Conservation (phyloP, 2,797 vertebrate species). For the Trichosurus vulpecula region DNA sequence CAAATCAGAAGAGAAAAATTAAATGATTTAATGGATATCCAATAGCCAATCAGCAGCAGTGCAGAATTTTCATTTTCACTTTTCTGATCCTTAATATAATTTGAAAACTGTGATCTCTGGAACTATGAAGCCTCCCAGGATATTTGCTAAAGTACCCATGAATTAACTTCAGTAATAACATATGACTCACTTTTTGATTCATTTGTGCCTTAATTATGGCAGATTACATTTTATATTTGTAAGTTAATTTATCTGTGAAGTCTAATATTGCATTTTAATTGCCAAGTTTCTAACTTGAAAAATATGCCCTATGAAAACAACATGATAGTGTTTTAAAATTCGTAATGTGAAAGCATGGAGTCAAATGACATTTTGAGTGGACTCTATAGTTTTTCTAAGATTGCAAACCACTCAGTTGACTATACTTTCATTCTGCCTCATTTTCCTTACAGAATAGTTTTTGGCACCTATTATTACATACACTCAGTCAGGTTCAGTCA, state of each 20-base stretch:
- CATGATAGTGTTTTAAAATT: background rate
- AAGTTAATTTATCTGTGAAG: slow-evolving; percentile 10
- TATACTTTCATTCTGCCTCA: background rate
- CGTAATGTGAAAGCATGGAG: background rate
- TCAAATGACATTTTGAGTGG: background rate
- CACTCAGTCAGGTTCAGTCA: background rate
- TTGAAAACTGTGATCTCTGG: slow-evolving; percentile 19
- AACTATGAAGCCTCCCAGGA: background rate
- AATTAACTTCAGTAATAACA: slow-evolving; percentile 21
- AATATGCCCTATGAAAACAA: slow-evolving; percentile 21
- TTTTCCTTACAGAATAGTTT: background rate
- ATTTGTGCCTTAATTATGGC: background rate
- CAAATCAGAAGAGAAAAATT: slow-evolving; percentile 63
- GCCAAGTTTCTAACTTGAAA: slow-evolving; percentile 34
- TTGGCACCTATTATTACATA: background rate
- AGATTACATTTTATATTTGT: background rate
- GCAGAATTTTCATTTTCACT: slow-evolving; percentile 45
- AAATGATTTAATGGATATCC: slow-evolving; percentile 63
- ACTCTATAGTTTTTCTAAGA: background rate
- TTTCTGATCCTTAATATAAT: slow-evolving; percentile 52
- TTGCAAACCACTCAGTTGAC: background rate
- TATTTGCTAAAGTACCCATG: slow-evolving; percentile 1
- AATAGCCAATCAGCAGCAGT: slow-evolving; percentile 25
- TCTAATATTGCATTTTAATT: slow-evolving; percentile 24
- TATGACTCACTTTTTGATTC: background rate